These are phyloP conservation scores for Planococcus citri DNA, from an alignment of 1,140 invertebrate species.

Conservation along the genomic window DNA sequence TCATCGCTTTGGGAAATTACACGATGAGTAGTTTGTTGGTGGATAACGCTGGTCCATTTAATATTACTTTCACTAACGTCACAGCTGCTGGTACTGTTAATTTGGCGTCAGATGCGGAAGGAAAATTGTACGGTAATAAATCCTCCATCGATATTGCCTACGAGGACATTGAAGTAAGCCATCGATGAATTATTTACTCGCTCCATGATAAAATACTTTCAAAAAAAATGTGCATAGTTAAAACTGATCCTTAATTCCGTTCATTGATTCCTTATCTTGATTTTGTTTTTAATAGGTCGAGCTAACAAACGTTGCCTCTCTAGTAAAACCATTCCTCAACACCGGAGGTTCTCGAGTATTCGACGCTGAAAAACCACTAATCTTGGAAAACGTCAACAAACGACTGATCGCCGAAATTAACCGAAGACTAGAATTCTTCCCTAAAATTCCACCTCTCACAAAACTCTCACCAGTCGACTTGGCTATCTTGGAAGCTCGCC, in stretches of 20 bases:
- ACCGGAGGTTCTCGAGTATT: constrained; percentile 44
- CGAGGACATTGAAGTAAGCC: constrained; percentile 45
- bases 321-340: constrained; percentile 58
- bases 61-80: constrained; percentile 55
- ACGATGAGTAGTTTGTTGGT: constrained; percentile 52
- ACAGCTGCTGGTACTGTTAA: constrained; percentile 49
- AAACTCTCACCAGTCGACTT: constrained; percentile 64
- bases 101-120: constrained; percentile 54
- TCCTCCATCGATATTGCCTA: constrained; percentile 68
- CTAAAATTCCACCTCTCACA: constrained; percentile 53
- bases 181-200: no score
- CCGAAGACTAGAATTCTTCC: constrained; percentile 25
- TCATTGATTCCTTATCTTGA: no score
- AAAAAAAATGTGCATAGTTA: no score
- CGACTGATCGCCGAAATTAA: constrained; percentile 28
- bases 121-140: constrained; percentile 57
- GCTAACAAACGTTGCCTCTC: not conserved
- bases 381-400: constrained; percentile 33
- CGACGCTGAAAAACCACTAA: constrained; percentile 38
- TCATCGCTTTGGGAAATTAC: constrained; percentile 62
- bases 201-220: no score
- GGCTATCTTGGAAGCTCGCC: constrained; percentile 54
- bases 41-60: constrained; percentile 57
- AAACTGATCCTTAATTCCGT: no score
- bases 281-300: not conserved